Conservation (phyloP, 2,797 vertebrate genomes). For the Sebastes nivosus region DNA sequence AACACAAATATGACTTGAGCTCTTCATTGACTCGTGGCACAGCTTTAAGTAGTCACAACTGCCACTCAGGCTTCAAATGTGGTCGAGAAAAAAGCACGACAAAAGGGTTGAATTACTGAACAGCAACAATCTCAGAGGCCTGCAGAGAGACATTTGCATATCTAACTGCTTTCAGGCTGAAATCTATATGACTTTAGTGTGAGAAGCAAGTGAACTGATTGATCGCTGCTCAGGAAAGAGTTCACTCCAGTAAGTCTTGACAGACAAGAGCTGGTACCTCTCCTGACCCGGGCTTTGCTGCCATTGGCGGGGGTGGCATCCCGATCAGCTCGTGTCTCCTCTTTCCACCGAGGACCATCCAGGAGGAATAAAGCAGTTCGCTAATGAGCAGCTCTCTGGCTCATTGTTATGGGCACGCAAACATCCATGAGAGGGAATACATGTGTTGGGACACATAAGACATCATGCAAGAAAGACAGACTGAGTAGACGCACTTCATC, state of each 20-base stretch:
- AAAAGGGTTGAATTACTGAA: conserved; percentile 38
- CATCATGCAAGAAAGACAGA: not conserved
- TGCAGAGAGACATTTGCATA: conserved; percentile 40
- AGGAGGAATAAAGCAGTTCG: conserved; percentile 38
- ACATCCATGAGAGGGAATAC: conserved; percentile 37
- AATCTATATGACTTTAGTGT: conserved; percentile 10
- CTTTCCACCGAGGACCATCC: conserved; percentile 54
- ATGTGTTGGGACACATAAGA: conserved; percentile 24
- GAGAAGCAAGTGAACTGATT: conserved; percentile 15
- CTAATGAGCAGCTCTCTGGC: conserved; percentile 54
- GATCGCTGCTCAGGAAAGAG: conserved; percentile 3
- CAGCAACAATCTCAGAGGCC: conserved; percentile 25
- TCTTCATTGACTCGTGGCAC: conserved; percentile 55
- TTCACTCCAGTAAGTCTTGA: not conserved
- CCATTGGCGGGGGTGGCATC: not conserved
- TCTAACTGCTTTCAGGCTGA: conserved; percentile 46
- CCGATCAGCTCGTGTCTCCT: conserved; percentile 2
- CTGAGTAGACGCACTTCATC: not conserved
- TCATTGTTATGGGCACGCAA: conserved; percentile 53
- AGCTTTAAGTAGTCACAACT: conserved; percentile 64
- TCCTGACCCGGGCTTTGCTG: conserved; percentile 25
- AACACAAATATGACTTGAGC: conserved; percentile 51
- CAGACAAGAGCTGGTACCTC: conserved; percentile 16
- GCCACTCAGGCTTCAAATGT: conserved; percentile 53
- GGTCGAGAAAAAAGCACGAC: conserved; percentile 32